A percentile compares a stretch with the other conserved stretches of the same genome.
Conservation (phyloP, 2,888 invertebrate species). For the Kryphioiulus occultus region DNA sequence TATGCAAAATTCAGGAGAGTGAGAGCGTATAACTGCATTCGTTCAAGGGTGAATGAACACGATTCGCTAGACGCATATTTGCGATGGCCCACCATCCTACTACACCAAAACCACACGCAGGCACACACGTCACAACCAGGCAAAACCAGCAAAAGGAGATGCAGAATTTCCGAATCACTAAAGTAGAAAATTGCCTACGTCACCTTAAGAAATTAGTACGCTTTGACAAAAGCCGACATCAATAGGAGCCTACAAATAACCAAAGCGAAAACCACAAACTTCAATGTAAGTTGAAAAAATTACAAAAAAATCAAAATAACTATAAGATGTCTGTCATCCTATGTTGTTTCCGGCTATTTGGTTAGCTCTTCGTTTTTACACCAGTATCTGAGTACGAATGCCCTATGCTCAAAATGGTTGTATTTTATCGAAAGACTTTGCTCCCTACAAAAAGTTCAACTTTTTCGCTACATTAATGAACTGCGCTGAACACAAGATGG, state of each 20-base stretch:
- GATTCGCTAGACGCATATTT: background rate
- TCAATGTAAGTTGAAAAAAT: background rate
- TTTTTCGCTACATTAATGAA: background rate
- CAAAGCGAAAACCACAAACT: background rate
- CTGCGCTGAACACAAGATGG: background rate
- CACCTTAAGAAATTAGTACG: slow-evolving; percentile 43
- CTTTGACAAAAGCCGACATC: slow-evolving; percentile 45
- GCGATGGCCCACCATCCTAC: background rate
- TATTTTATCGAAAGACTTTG: too few species aligned
- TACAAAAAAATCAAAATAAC: background rate
- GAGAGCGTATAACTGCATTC: background rate
- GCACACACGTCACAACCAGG: background rate
- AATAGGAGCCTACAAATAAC: background rate
- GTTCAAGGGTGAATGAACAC: slow-evolving; percentile 1
- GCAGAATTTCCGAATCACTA: slow-evolving; percentile 37
- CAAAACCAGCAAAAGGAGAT: background rate
- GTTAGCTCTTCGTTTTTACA: too few species aligned
- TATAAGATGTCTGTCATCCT: background rate
- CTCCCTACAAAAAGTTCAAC: background rate
- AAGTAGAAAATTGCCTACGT: slow-evolving; percentile 46
- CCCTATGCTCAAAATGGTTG: too few species aligned
- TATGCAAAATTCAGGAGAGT: background rate
- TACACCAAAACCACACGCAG: slow-evolving; percentile 30
- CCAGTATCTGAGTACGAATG: too few species aligned
- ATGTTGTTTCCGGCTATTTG: background rate